A percentile compares a stretch with the other conserved stretches of the same genome.
These are phyloP conservation scores for Oophaga pumilio DNA, from an alignment of 2,113 vertebrate genomes.

Conservation along the genomic window DNA sequence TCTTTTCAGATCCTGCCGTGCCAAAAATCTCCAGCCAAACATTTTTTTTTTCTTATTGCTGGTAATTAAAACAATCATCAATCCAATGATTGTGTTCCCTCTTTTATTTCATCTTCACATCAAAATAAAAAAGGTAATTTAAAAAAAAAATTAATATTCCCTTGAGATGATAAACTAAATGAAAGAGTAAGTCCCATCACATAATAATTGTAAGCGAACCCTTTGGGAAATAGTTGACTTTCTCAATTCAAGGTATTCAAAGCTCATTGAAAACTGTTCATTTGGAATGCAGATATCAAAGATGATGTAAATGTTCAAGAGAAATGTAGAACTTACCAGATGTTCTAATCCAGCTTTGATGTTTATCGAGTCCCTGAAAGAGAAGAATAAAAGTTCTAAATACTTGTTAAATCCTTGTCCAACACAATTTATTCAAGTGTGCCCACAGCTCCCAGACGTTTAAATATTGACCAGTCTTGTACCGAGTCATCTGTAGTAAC, in stretches of 20 bases:
- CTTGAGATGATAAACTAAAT: slow-evolving; percentile 80
- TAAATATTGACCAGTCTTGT: slow-evolving; percentile 44
- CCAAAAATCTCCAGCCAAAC: slow-evolving; percentile 77
- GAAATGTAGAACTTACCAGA: slow-evolving; percentile 95
- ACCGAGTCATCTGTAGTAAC: neutral
- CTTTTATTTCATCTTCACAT: slow-evolving; percentile 81
- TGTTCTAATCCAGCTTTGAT: slow-evolving; percentile 95
- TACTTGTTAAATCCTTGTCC: slow-evolving; percentile 77
- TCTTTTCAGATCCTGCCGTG: slow-evolving; percentile 73
- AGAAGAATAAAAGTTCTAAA: slow-evolving; percentile 87
- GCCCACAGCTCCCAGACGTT: slow-evolving; percentile 1
- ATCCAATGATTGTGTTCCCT: slow-evolving; percentile 72
- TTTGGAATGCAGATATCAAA: slow-evolving; percentile 91
- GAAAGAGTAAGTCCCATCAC: slow-evolving; percentile 81
- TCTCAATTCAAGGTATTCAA: slow-evolving; percentile 83
- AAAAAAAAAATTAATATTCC: slow-evolving; percentile 81
- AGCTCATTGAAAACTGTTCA: slow-evolving; percentile 84
- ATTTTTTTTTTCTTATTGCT: slow-evolving; percentile 69
- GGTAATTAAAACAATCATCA: slow-evolving; percentile 82
- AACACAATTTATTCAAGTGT: slow-evolving; percentile 60
- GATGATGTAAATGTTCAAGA: slow-evolving; percentile 84
- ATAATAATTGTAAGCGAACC: slow-evolving; percentile 80
- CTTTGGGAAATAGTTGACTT: slow-evolving; percentile 80
- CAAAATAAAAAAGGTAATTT: slow-evolving; percentile 77
- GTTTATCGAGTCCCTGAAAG: slow-evolving; percentile 86